Conservation (phyloP, 1,140 invertebrate species). For the Coelopa frigida region DNA sequence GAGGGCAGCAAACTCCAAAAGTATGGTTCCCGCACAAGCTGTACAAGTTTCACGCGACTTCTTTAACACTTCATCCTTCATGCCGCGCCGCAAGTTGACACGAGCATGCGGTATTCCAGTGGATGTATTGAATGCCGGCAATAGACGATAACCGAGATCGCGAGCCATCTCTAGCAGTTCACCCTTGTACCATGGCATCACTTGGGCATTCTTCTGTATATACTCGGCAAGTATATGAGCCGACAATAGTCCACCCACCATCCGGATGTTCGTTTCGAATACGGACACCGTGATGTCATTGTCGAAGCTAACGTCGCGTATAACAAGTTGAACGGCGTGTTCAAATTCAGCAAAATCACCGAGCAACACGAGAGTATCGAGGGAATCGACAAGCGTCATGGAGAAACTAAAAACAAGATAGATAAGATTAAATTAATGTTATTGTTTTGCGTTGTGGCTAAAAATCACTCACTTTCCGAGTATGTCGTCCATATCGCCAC, state of each 20-base stretch:
- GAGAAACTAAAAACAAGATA: constrained; percentile 76
- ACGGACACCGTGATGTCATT: constrained; percentile 93
- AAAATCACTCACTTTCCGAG: constrained; percentile 94
- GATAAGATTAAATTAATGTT: background rate
- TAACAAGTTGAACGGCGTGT: constrained; percentile 76
- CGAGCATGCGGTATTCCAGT: constrained; percentile 95
- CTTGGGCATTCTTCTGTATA: constrained; percentile 65
- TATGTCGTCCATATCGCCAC: constrained; percentile 93
- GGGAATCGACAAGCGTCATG: constrained; percentile 86
- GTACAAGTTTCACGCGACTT: constrained; percentile 88
- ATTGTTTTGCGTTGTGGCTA: constrained; percentile 15
- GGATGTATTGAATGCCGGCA: constrained; percentile 95
- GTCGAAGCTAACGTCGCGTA: constrained; percentile 84
- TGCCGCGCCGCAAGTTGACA: constrained; percentile 85
- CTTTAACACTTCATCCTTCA: constrained; percentile 68
- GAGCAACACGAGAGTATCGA: constrained; percentile 89
- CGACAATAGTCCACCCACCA: constrained; percentile 87
- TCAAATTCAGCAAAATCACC: constrained; percentile 94
- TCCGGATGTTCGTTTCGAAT: constrained; percentile 96
- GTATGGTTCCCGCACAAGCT: constrained; percentile 97
- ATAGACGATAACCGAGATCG: constrained; percentile 82
- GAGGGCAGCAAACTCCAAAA: constrained; percentile 93
- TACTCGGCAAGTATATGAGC: constrained; percentile 86
- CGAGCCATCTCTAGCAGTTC: constrained; percentile 86
- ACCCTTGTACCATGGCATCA: constrained; percentile 85